A percentile compares a stretch with the other conserved stretches of the same genome.
phyloP scores from a whole-genome alignment of 2,888 invertebrate genomes.

The Zonitis immaculata region DNA sequence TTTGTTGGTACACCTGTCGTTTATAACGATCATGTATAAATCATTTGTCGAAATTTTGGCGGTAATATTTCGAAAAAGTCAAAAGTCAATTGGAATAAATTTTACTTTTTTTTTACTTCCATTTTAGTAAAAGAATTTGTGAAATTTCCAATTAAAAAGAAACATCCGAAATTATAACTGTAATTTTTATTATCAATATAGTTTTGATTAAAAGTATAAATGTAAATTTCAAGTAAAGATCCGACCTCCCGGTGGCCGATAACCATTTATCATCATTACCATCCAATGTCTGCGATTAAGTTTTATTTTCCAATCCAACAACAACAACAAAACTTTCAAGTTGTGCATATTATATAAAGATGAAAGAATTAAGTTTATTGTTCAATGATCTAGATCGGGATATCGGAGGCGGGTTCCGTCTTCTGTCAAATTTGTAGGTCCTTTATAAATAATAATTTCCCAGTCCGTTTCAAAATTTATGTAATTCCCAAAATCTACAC shows the following conservation, averaged over 20 bases:
- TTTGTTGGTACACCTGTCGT: conserved; percentile 1
- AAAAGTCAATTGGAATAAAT: no score
- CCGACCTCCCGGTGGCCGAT: not conserved
- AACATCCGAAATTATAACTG: no score
- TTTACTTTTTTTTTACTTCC: no score
- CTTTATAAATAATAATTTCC: no score
- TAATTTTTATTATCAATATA: not conserved
- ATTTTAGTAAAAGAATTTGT: no score
- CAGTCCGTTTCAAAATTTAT: no score
- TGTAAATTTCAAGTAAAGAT: not conserved
- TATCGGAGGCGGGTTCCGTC: conserved; percentile 1
- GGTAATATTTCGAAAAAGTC: no score
- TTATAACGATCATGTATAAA: conserved; percentile 6
- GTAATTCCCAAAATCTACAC: no score
- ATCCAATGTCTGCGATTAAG: conserved; percentile 6
- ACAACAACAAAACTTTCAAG: conserved; percentile 1
- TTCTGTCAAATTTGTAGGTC: no score
- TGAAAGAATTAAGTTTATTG: not conserved
- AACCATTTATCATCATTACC: conserved; percentile 13
- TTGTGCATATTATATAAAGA: not conserved
- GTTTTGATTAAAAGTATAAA: no score
- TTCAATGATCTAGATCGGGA: not conserved
- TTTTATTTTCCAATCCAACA: conserved; percentile 2
- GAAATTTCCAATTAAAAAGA: no score
- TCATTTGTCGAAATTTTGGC: conserved; percentile 6